Conservation (phyloP, 2,113 vertebrate species). For the Numida meleagris region DNA sequence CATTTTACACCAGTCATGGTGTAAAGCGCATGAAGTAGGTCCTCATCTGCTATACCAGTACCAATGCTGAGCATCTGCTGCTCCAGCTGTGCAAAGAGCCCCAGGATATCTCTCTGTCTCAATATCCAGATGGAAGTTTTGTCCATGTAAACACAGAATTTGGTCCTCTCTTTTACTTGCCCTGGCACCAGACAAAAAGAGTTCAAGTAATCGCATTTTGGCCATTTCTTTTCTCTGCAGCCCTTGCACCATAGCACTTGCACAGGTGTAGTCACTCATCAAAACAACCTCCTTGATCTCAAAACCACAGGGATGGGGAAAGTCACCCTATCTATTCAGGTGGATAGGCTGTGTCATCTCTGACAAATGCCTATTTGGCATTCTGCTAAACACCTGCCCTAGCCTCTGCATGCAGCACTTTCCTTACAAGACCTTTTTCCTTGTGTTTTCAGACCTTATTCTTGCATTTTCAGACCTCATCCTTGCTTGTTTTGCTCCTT, state of each 20-base stretch:
- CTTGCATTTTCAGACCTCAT: background rate
- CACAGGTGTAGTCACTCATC: too few species aligned
- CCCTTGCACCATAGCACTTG: background rate
- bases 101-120: background rate
- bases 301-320: background rate
- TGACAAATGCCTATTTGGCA: background rate
- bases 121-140: too few species aligned
- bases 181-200: background rate
- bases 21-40: background rate
- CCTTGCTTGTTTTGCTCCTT: background rate
- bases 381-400: background rate
- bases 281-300: background rate
- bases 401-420: background rate
- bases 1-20: fast-evolving
- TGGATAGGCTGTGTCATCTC: background rate
- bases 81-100: background rate
- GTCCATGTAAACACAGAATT: background rate
- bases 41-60: background rate
- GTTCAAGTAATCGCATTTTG: background rate
- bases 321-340: background rate
- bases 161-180: background rate
- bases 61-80: background rate
- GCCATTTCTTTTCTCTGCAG: background rate
- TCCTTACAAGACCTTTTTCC: background rate
- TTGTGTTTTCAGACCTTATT: background rate